A percentile compares a stretch with the other conserved stretches of the same genome.
These are phyloP conservation scores for Papilio glaucus DNA, from an alignment of 1,140 invertebrate genomes.

Conservation along the genomic window DNA sequence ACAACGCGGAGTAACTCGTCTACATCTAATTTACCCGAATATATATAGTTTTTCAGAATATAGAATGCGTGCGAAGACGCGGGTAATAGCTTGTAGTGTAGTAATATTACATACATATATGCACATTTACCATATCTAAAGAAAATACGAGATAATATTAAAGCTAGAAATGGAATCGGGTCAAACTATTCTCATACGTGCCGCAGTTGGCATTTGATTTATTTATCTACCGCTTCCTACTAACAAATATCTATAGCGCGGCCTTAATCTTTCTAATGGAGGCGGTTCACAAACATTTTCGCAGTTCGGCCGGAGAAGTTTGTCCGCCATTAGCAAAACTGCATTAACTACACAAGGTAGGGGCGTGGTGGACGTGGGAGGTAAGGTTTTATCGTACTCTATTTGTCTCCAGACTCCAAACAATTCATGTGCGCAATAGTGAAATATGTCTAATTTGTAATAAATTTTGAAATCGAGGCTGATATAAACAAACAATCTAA, in stretches of 20 bases:
- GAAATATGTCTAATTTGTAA: no score
- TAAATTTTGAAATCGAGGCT: no score
- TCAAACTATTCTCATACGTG: constrained; percentile 53
- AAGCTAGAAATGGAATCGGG: constrained; percentile 48
- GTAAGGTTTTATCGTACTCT: no score
- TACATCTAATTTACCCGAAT: no score
- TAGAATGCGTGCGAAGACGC: no score
- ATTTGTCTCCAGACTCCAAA: no score
- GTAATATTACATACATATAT: constrained; percentile 54
- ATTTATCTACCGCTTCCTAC: constrained; percentile 48
- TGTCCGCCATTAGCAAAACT: constrained; percentile 21
- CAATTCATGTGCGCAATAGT: no score
- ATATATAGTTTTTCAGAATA: no score
- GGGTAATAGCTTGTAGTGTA: no score
- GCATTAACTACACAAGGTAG: constrained; percentile 13
- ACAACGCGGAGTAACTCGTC: no score
- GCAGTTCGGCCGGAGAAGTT: neutral
- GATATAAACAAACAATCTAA: no score
- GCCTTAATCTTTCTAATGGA: constrained; percentile 31
- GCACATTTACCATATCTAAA: constrained; percentile 45
- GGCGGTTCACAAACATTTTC: constrained; percentile 10
- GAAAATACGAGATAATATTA: constrained; percentile 21
- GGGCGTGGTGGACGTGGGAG: no score
- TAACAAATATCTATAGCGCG: constrained; percentile 35
- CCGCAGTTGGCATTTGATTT: constrained; percentile 47